Evolutionary conservation across 2,797 vertebrate species (phyloP).

Genomic region (Gila robusta): DNA sequence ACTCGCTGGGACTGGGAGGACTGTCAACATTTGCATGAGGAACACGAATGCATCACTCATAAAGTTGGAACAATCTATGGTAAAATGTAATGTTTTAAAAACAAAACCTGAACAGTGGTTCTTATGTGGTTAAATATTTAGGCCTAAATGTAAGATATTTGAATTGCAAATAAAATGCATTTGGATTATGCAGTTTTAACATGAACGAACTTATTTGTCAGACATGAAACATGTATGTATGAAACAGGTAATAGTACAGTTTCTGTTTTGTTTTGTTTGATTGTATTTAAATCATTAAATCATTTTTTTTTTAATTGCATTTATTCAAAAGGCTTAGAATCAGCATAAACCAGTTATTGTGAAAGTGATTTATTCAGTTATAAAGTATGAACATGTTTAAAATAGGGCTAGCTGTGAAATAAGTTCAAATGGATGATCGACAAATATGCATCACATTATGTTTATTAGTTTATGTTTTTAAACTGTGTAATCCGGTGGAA

Average conservation of each 20-base stretch:
- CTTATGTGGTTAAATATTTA: not conserved
- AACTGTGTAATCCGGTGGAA: no score
- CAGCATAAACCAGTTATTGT: not conserved
- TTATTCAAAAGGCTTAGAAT: not conserved
- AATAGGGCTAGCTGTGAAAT: not conserved
- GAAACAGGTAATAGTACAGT: no score
- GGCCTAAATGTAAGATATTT: not conserved
- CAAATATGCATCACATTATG: no score
- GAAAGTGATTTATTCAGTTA: not conserved
- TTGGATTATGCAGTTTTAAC: not conserved
- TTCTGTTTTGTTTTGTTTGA: not conserved
- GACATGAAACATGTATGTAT: not conserved
- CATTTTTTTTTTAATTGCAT: not conserved
- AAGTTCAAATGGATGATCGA: no score
- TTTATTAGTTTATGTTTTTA: no score
- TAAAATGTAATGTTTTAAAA: not conserved
- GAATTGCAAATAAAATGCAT: not conserved
- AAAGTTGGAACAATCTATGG: not conserved
- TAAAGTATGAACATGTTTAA: not conserved
- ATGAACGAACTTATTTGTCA: not conserved
- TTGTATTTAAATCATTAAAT: not conserved
- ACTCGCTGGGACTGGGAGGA: not conserved
- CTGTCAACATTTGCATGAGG: conserved; percentile 19
- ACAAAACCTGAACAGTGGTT: not conserved
- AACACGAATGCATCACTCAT: conserved; percentile 5